A percentile compares a stretch with the other conserved stretches of the same genome.
phyloP scores from a whole-genome alignment of 2,797 vertebrate species.

The Lepilemur ruficaudatus region DNA sequence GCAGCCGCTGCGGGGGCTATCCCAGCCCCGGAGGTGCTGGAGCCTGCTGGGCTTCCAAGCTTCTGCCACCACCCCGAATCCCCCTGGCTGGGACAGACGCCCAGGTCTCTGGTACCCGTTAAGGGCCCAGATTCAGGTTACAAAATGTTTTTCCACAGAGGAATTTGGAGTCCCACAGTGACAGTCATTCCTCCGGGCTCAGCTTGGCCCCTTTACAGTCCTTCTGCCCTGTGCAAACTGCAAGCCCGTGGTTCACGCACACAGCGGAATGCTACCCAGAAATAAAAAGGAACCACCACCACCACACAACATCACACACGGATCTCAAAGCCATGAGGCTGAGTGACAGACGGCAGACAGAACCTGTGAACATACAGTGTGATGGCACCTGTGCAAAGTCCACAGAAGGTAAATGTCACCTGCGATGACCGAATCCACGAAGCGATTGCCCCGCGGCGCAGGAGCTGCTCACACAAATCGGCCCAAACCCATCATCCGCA shows the following conservation, averaged over 20 bases:
- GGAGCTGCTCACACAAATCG: rapidly evolving
- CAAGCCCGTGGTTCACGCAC: not conserved
- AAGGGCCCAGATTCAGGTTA: not conserved
- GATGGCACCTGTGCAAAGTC: rapidly evolving
- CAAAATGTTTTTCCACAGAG: not conserved
- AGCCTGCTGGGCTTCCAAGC: not conserved
- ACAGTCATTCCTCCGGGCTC: not conserved
- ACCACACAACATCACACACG: rapidly evolving
- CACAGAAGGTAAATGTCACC: rapidly evolving
- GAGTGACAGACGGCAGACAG: not conserved
- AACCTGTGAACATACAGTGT: rapidly evolving
- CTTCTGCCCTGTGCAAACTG: not conserved
- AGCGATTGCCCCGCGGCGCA: no score
- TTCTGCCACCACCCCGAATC: not conserved
- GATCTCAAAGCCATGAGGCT: not conserved
- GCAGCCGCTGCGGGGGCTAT: rapidly evolving
- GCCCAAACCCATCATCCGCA: rapidly evolving
- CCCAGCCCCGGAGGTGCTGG: no score
- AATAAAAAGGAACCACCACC: rapidly evolving
- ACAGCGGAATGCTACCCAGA: rapidly evolving
- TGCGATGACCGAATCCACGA: not conserved
- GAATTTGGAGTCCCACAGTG: not conserved
- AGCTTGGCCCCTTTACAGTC: rapidly evolving
- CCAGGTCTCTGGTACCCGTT: not conserved
- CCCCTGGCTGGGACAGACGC: rapidly evolving